Conservation (phyloP, 2,888 invertebrate species). For the Stomorhina lunata region DNA sequence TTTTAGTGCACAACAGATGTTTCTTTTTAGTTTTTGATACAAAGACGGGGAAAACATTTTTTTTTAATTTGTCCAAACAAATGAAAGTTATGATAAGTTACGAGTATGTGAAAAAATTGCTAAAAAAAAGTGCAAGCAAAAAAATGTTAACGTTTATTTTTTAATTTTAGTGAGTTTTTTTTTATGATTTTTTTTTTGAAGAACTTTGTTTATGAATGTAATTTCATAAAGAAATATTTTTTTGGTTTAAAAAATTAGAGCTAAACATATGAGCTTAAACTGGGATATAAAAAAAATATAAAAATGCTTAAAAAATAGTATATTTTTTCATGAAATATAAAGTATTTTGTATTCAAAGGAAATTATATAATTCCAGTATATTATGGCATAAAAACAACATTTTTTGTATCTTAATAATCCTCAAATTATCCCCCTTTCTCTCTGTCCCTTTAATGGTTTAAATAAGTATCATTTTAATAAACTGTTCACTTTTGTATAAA, state of each 20-base stretch:
- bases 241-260: not conserved
- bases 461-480: too few species aligned
- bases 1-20: constrained; percentile 37
- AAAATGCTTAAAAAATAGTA: too few species aligned
- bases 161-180: constrained; percentile 28
- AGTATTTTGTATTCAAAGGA: too few species aligned
- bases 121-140: not conserved
- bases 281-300: not conserved
- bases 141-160: constrained; percentile 23
- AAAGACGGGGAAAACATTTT: constrained; percentile 27
- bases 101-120: not conserved
- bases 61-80: constrained; percentile 51
- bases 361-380: too few species aligned
- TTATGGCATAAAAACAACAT: too few species aligned
- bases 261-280: constrained; percentile 14
- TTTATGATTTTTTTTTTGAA: not conserved
- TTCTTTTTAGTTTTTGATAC: constrained; percentile 26
- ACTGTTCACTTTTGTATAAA: too few species aligned
- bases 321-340: too few species aligned
- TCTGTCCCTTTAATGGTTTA: too few species aligned
- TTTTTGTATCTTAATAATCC: too few species aligned
- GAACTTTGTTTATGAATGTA: constrained; percentile 23
- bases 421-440: too few species aligned
- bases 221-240: constrained; percentile 25
- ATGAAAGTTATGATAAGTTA: constrained; percentile 18